Conservation (phyloP, 2,797 vertebrate genomes). For the Lacerta bilineata region DNA sequence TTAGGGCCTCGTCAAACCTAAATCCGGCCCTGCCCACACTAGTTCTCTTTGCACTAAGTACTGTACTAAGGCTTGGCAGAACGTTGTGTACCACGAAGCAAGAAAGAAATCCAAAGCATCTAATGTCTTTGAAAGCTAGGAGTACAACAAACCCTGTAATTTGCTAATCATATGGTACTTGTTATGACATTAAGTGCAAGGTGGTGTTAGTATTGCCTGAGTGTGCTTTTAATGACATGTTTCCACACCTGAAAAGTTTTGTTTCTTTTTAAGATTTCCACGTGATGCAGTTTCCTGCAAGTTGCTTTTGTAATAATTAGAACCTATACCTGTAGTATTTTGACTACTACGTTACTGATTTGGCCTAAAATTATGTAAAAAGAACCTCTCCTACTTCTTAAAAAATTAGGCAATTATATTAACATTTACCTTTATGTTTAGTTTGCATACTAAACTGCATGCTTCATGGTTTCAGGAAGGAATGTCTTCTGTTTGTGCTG, state of each 20-base stretch:
- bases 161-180: conserved; percentile 1
- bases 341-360: neutral
- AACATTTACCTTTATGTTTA: too few species aligned
- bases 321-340: neutral
- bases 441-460: neutral
- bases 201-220: neutral
- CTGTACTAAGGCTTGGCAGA: conserved; percentile 1
- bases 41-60: neutral
- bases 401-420: neutral
- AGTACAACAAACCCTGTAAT: conserved; percentile 25
- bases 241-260: neutral
- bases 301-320: neutral
- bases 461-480: neutral
- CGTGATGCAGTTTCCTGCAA: conserved; percentile 14
- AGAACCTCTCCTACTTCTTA: neutral
- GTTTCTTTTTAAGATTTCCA: neutral
- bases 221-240: conserved; percentile 12
- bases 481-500: neutral
- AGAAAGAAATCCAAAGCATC: neutral
- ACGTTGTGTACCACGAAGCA: neutral
- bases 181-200: conserved; percentile 5
- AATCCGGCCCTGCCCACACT: too few species aligned
- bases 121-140: neutral
- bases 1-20: too few species aligned
- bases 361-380: neutral